Evolutionary conservation across 2,888 invertebrate genomes (phyloP).

Genomic region (Acrobasis suavella): DNA sequence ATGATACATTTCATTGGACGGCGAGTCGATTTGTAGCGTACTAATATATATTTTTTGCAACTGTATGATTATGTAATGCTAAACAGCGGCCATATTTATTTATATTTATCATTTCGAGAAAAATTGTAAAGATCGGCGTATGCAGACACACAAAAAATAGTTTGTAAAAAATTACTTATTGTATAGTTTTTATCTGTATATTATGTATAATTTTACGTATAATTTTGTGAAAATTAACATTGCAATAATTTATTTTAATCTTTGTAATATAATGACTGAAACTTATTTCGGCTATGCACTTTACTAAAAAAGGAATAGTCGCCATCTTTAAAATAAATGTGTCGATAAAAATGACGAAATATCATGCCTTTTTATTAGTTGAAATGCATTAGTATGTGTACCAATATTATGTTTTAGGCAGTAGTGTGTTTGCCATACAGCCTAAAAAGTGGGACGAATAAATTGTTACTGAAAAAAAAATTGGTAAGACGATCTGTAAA

Average conservation of each 20-base stretch:
- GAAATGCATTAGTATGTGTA: background rate
- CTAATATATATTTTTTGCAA: constrained; percentile 73
- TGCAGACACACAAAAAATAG: constrained; percentile 43
- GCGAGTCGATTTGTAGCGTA: constrained; percentile 31
- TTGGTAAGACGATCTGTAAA: constrained; percentile 54
- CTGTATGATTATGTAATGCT: constrained; percentile 60
- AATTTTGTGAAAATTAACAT: constrained; percentile 14
- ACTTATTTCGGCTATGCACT: background rate
- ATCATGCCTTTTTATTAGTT: too few species aligned
- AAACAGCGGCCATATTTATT: constrained; percentile 68
- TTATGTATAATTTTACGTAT: constrained; percentile 17
- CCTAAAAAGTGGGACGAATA: constrained; percentile 55
- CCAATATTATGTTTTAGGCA: constrained; percentile 17
- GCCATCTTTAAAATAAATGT: background rate
- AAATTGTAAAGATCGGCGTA: constrained; percentile 43
- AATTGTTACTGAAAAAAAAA: constrained; percentile 59
- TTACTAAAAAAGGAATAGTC: background rate
- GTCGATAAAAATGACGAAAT: background rate
- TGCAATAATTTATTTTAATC: constrained; percentile 22
- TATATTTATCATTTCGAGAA: constrained; percentile 53
- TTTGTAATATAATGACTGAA: constrained; percentile 21
- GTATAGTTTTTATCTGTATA: constrained; percentile 17
- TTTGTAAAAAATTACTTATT: constrained; percentile 9
- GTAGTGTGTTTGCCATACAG: constrained; percentile 42
- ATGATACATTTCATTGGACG: constrained; percentile 14